phyloP scores from a whole-genome alignment of 2,113 vertebrate genomes.

The Corythaeola cristata region DNA sequence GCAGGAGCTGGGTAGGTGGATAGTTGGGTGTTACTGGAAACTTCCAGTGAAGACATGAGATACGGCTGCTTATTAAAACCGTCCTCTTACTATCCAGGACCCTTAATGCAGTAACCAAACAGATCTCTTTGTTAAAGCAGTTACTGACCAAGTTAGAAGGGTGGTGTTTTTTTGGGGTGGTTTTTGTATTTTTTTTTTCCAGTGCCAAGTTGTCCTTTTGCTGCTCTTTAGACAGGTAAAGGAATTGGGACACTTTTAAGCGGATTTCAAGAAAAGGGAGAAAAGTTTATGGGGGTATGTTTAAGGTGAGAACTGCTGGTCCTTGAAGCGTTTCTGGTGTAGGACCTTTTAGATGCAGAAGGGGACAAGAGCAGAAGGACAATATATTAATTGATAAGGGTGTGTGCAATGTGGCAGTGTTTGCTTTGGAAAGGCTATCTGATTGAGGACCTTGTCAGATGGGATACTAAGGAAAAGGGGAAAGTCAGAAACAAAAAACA shows the following conservation, averaged over 20 bases:
- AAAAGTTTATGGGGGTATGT: neutral
- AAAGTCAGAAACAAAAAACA: neutral
- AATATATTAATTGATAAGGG: too few species aligned
- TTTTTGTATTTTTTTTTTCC: neutral
- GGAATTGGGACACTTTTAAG: neutral
- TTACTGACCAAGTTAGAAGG: too few species aligned
- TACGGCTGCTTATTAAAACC: neutral
- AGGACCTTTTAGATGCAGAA: neutral
- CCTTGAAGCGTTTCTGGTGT: neutral
- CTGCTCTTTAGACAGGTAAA: neutral
- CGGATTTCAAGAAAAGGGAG: neutral
- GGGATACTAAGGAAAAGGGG: neutral
- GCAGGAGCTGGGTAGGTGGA: fast-evolving
- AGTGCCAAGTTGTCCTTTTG: neutral
- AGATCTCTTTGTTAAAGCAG: neutral
- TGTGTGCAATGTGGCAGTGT: neutral
- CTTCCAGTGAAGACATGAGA: neutral
- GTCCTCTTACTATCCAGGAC: neutral
- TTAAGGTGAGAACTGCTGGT: neutral
- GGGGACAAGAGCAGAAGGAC: neutral
- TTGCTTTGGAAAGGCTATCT: neutral
- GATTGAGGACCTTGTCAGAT: neutral
- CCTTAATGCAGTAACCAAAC: neutral
- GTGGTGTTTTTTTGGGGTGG: too few species aligned
- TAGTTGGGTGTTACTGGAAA: neutral